Evolutionary conservation across 1,140 invertebrate genomes (phyloP), one percentile per base, ranked within the genome.

Genomic region (Radopholus similis): DNA sequence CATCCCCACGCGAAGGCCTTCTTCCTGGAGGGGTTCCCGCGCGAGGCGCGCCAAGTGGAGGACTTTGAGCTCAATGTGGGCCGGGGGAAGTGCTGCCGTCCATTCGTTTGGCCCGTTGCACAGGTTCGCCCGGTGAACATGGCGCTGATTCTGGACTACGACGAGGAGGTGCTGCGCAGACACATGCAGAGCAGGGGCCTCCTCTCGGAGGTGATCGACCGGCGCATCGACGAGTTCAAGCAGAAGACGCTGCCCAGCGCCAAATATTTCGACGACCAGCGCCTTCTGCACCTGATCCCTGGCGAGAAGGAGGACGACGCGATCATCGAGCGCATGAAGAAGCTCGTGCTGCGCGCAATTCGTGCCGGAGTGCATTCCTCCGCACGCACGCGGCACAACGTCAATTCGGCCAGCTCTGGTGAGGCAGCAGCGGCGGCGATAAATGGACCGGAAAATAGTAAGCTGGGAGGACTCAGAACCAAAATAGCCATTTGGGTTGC

Each of bases 191-290:
- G 37, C n/a, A 44, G 73, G 8, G 77, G 77, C 2, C 63, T 80
- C 26, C 55, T 60, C 21, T 55, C 68, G 42, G 75, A 77, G 42
- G 80, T 82, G 9, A 79, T 81, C 38, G 81, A 81, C 47, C 70
- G 77, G 35, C 73, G 78, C 15, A 80, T 80, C 32, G 73, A 73
- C 15, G 79, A 80, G 47, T 80, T 80, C 70, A 81, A 80, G 63
- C 70, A 78, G 62, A 79, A 81, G 44, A 79, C 77, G 2, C 57
- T 73, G 42, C 66, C 66, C 15, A 79, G 68, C 21, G 79, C 79
- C 4, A 82, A 82, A 60, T 81, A 81, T 58, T 81, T 81, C 64
- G 79, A 81, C 54, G 79, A 81, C 58, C 79, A 82, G 11, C 73
- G 75, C 55, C 51, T 81, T n/a, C 68, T 81, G 40, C 80, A 81